Conservation (phyloP, 2,113 vertebrate species). For the Garra rufa region DNA sequence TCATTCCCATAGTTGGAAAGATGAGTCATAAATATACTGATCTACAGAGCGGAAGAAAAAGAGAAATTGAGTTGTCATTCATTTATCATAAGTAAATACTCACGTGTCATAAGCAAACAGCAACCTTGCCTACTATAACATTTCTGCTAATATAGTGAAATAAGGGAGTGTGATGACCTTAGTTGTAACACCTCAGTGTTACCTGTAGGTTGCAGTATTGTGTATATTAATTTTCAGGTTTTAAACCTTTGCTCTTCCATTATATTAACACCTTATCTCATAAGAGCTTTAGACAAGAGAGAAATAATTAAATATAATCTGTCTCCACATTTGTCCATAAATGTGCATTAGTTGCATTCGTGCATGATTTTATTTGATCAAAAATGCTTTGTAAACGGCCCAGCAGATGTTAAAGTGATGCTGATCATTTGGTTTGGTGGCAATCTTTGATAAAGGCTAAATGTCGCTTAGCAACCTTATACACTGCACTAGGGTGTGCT, state of each 20-base stretch:
- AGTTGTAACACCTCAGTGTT: background rate
- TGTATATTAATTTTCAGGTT: background rate
- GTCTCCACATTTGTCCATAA: background rate
- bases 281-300: background rate
- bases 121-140: background rate
- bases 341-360: background rate
- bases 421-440: background rate
- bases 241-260: slow-evolving; percentile 11
- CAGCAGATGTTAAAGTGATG: background rate
- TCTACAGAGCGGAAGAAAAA: slow-evolving; percentile 70
- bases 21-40: slow-evolving; percentile 98
- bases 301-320: background rate
- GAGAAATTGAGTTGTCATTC: background rate
- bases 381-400: background rate
- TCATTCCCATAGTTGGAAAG: slow-evolving; percentile 98
- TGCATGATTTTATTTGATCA: slow-evolving; percentile 9
- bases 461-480: slow-evolving; percentile 8
- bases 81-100: background rate
- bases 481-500: background rate
- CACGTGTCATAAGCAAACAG: background rate
- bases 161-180: slow-evolving; percentile 6
- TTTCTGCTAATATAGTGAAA: background rate
- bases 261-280: background rate
- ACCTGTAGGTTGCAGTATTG: slow-evolving; percentile 52
- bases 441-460: slow-evolving; percentile 13